These are phyloP conservation scores for Drosophila diplacantha DNA, from an alignment of 2,888 invertebrate genomes.

Conservation along the genomic window DNA sequence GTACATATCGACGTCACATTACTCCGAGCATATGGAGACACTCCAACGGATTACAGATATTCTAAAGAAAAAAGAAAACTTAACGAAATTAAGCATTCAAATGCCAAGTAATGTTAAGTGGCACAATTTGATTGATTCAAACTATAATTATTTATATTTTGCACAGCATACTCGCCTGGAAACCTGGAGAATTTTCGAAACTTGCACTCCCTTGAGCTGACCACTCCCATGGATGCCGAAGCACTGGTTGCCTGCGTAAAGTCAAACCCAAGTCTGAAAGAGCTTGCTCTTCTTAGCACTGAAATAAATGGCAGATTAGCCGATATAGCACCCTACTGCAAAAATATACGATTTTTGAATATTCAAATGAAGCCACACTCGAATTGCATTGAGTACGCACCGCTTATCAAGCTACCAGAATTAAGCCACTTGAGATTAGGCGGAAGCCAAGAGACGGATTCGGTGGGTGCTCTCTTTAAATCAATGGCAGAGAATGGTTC, in stretches of 20 bases:
- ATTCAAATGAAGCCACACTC: constrained; percentile 3
- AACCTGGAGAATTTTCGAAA: not conserved
- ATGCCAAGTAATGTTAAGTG: not conserved
- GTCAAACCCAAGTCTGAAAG: not conserved
- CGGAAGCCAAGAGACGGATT: not conserved
- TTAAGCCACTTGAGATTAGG: not conserved
- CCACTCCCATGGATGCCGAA: not conserved
- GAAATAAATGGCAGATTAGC: constrained; percentile 3
- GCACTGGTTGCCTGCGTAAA: not conserved
- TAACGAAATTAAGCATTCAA: not conserved
- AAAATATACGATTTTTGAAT: not conserved
- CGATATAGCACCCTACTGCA: constrained; percentile 4
- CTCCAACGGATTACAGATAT: not conserved
- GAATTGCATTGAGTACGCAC: constrained; percentile 1
- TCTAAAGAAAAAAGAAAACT: not conserved
- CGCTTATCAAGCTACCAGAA: not conserved
- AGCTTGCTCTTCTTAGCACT: not conserved
- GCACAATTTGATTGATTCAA: not conserved
- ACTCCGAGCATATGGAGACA: not conserved
- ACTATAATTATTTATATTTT: not conserved
- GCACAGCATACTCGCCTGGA: not conserved
- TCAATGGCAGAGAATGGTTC: not conserved
- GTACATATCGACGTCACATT: not conserved
- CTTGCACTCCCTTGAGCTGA: not conserved
- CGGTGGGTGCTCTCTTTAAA: not conserved